phyloP scores from a whole-genome alignment of 2,797 vertebrate species.

The Gambusia yucatana region DNA sequence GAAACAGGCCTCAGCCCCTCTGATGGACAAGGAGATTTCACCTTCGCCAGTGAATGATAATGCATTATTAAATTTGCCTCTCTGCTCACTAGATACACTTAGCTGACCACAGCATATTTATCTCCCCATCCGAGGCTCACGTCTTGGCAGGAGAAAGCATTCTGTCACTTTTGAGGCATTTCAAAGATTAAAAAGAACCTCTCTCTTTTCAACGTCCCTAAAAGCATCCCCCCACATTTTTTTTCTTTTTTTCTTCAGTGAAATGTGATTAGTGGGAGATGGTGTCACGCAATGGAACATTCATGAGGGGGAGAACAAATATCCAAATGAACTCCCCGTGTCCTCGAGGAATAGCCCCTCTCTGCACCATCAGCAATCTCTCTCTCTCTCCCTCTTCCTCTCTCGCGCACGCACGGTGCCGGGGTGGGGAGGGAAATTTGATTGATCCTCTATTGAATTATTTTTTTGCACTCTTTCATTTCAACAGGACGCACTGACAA shows the following conservation, averaged over 20 bases:
- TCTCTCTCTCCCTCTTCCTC: conserved; percentile 63
- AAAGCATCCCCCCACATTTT: conserved; percentile 82
- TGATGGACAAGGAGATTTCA: conserved; percentile 99
- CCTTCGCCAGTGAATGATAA: conserved; percentile 99
- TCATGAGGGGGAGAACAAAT: conserved; percentile 90
- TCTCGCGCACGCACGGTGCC: conserved; percentile 51
- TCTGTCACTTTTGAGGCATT: conserved; percentile 99
- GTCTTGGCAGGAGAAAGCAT: conserved; percentile 99
- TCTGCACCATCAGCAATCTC: conserved; percentile 86
- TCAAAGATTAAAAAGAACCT: conserved; percentile 99
- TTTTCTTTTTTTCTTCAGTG: conserved; percentile 59
- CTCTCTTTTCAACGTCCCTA: conserved; percentile 99
- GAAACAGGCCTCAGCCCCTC: conserved; percentile 83
- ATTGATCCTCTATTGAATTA: conserved; percentile 90
- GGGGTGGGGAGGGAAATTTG: conserved; percentile 70
- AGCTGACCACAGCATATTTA: conserved; percentile 99
- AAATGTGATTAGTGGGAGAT: conserved; percentile 99
- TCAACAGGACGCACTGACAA: conserved; percentile 85
- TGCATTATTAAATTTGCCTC: conserved; percentile 99
- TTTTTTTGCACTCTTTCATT: conserved; percentile 86
- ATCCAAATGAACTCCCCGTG: conserved; percentile 85
- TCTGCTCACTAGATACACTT: conserved; percentile 99
- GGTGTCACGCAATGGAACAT: conserved; percentile 95
- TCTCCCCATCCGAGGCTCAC: conserved; percentile 97
- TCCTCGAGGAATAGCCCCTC: conserved; percentile 88